These are phyloP conservation scores for Mystacides longicornis DNA, from an alignment of 2,888 invertebrate genomes.

Conservation along the genomic window DNA sequence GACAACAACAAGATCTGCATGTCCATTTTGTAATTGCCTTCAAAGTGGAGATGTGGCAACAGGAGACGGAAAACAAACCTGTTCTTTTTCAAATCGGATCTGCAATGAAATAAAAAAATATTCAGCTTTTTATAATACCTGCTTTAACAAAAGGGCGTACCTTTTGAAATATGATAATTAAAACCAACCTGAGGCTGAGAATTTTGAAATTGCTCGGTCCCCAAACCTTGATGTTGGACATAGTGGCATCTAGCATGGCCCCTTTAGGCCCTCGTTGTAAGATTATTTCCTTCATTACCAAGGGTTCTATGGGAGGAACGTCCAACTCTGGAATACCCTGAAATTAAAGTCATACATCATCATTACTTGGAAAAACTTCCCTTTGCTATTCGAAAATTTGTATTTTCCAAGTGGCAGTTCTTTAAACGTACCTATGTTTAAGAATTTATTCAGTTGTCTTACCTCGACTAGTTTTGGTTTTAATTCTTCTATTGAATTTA, in stretches of 20 bases:
- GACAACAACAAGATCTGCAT: conserved; percentile 56
- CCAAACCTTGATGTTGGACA: conserved; percentile 52
- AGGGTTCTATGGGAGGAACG: conserved; percentile 60
- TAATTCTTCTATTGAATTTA: conserved; percentile 52
- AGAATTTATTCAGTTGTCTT: too few species aligned
- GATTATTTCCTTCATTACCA: conserved; percentile 54
- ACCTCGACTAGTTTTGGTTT: conserved; percentile 51
- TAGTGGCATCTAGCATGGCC: conserved; percentile 52
- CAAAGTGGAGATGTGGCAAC: conserved; percentile 52
- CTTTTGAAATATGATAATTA: too few species aligned
- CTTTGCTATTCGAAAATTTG: too few species aligned
- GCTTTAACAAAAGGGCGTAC: too few species aligned
- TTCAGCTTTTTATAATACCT: too few species aligned
- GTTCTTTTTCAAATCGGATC: conserved; percentile 54
- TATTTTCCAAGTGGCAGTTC: too few species aligned
- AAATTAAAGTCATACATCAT: too few species aligned
- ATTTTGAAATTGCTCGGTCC: conserved; percentile 56
- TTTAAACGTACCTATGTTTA: too few species aligned
- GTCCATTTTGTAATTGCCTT: conserved; percentile 62
- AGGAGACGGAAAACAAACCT: conserved; percentile 54
- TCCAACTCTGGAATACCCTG: conserved; percentile 60
- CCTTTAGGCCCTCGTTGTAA: conserved; percentile 52
- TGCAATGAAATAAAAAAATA: too few species aligned
- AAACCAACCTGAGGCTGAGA: conserved; percentile 48
- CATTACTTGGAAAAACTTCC: too few species aligned